Evolutionary conservation across 2,797 vertebrate species (phyloP), one percentile per base, ranked within the genome.

Genomic region (Momotus momota): DNA sequence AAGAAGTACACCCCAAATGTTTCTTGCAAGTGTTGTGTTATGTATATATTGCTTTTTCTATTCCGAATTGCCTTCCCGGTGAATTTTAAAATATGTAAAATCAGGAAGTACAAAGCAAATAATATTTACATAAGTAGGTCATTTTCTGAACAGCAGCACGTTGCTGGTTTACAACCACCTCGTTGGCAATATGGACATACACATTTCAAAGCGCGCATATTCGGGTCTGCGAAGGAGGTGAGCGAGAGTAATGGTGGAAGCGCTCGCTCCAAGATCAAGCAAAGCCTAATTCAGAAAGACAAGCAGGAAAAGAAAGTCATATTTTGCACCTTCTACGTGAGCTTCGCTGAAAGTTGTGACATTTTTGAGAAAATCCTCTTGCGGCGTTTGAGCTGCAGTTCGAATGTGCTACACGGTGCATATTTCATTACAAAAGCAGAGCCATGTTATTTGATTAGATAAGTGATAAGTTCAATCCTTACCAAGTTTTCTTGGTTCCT

Each of bases 401-500:
- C 72, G 85, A 85, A 90, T 35, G 81, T 51, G 83, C 73, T 78
- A 48, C 70, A 89, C 5, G 40, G 67, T 79, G 66, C 69, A 90
- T 72, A 79, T 88, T 90, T 95, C 91, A 93, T 94, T 65, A 96
- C 78, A 90, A 94, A 57, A 65, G 74, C 87, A 93, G 89, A 94
- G 90, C 93, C 93, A 84, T 8, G 4, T 87, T 91, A 96, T n/a
- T 91, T 84, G 72, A 82, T 93, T 96, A 97, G 60, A 94, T 14
- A 97, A 79, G 80, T 3, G 93, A 97, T 81, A 97, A 94, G 88
- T 93, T 93, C 45, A 48, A 49, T 96, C 88, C 99, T 99, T 98
- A 99, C 99, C 99, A 99, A 98, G 98, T 99, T 99, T 98, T 99
- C 99, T 98, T 99, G 99, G 98, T 99, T 99, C 98, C 98, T 99